phyloP scores from a whole-genome alignment of 2,888 invertebrate species.

The Andrena haemorrhoa region DNA sequence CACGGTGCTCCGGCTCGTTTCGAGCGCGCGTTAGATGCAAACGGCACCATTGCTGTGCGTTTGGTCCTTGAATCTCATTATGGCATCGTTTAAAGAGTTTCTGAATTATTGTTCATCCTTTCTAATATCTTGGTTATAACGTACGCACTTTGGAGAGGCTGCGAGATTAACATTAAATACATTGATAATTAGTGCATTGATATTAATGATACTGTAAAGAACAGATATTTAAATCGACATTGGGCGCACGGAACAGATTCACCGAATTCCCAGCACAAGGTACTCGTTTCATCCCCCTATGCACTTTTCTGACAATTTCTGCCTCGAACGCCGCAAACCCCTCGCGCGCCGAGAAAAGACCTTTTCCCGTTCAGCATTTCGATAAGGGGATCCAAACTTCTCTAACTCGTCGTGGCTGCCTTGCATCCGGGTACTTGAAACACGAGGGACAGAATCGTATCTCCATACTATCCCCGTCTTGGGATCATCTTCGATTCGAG shows the following conservation, averaged over 20 bases:
- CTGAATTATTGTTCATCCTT: not conserved
- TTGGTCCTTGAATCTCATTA: not conserved
- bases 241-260: not conserved
- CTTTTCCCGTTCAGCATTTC: constrained; percentile 22
- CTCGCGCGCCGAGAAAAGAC: not conserved
- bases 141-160: too few relatives aligned
- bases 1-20: constrained; percentile 5
- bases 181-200: too few relatives aligned
- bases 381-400: constrained; percentile 50
- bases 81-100: not conserved
- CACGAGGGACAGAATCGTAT: not conserved
- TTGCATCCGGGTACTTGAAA: constrained; percentile 12
- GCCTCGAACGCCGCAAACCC: not conserved
- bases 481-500: not conserved
- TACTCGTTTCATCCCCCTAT: not conserved
- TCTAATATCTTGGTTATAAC: too few relatives aligned
- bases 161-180: too few relatives aligned
- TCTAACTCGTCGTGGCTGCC: constrained; percentile 24
- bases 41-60: not conserved
- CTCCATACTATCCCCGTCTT: not conserved
- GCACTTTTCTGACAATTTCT: not conserved
- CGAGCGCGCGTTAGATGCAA: not conserved
- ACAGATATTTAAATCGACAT: too few relatives aligned
- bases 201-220: too few relatives aligned
- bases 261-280: not conserved